Evolutionary conservation across 2,888 invertebrate species (phyloP).

Genomic region (Bruchidius siliquastri): DNA sequence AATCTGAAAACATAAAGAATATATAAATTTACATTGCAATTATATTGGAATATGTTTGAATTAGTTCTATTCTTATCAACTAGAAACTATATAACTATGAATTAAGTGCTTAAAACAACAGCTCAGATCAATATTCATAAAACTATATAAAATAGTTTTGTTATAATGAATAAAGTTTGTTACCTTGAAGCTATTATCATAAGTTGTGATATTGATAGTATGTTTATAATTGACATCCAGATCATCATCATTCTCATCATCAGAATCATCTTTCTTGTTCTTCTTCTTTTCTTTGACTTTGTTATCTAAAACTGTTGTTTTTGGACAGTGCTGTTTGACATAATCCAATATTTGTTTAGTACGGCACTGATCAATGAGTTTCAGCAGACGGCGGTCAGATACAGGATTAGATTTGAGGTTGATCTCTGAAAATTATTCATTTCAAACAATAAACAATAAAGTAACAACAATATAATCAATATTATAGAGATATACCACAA

Average conservation of each 20-base stretch:
- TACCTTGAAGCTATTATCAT: constrained; percentile 26
- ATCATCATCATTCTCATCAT: constrained; percentile 26
- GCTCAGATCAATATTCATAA: no score
- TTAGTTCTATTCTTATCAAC: no score
- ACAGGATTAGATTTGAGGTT: constrained; percentile 71
- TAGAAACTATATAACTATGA: no score
- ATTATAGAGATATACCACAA: no score
- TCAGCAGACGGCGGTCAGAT: constrained; percentile 66
- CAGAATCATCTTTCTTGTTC: constrained; percentile 37
- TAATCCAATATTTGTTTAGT: constrained; percentile 75
- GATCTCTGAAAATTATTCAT: constrained; percentile 53
- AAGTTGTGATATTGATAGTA: constrained; percentile 37
- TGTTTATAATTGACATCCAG: constrained; percentile 34
- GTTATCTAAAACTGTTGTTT: constrained; percentile 24
- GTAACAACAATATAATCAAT: no score
- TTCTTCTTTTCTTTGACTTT: constrained; percentile 38
- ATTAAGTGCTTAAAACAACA: no score
- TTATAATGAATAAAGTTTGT: not conserved
- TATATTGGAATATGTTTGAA: no score
- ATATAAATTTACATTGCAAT: no score
- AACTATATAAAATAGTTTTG: no score
- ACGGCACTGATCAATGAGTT: constrained; percentile 70
- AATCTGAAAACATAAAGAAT: constrained; percentile 19
- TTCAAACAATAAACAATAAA: no score
- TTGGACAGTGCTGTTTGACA: constrained; percentile 61